phyloP scores from a whole-genome alignment of 2,888 invertebrate genomes.

The Agapostemon virescens region DNA sequence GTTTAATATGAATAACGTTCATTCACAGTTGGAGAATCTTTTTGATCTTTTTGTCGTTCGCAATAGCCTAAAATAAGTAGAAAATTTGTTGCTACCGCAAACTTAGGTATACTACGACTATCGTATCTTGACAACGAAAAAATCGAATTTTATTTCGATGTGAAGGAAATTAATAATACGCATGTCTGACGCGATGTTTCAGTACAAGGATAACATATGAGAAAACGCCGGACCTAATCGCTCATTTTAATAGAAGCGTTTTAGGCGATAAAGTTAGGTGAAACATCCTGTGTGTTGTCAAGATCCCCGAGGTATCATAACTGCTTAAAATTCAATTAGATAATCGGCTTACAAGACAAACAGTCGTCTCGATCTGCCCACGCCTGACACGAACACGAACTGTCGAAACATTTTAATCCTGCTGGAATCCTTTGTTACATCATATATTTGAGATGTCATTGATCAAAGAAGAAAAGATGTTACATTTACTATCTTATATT shows the following conservation, averaged over 20 bases:
- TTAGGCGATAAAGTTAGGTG: neutral
- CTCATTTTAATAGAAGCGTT: slow-evolving; percentile 1
- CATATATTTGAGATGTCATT: neutral
- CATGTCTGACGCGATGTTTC: neutral
- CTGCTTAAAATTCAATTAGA: slow-evolving; percentile 7
- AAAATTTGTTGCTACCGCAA: neutral
- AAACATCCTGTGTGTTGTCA: neutral
- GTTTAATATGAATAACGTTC: too few relatives aligned
- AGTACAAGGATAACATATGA: neutral
- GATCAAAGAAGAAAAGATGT: neutral
- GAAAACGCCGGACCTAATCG: neutral
- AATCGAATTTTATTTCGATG: neutral
- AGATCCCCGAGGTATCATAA: neutral
- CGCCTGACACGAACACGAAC: neutral
- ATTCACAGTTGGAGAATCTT: too few relatives aligned
- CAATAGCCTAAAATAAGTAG: neutral
- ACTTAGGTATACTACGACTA: neutral
- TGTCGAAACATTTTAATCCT: slow-evolving; percentile 1
- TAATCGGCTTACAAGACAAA: slow-evolving; percentile 16
- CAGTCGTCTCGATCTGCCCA: neutral
- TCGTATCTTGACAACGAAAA: neutral
- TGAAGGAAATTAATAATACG: too few relatives aligned
- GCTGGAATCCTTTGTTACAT: slow-evolving; percentile 1
- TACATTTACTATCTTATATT: neutral
- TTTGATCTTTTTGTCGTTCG: neutral